phyloP scores from a whole-genome alignment of 2,888 invertebrate species.

The Pocota personata region DNA sequence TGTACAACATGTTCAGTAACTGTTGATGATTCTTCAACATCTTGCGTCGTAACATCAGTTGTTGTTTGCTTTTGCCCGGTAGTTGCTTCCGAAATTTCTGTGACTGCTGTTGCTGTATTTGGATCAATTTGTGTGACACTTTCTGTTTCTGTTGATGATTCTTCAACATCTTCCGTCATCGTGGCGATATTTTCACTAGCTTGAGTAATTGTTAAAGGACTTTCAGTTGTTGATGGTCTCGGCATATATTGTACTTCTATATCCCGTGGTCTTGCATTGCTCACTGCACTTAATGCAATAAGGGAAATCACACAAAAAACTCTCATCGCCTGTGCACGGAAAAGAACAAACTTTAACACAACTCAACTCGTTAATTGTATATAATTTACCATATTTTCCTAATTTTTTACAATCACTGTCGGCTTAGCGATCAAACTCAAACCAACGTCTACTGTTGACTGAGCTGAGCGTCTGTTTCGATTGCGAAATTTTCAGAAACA shows the following conservation, averaged over 20 bases:
- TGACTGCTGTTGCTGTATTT: not conserved
- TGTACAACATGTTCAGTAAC: no score
- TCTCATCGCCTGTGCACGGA: slow-evolving; percentile 7
- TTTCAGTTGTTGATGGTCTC: not conserved
- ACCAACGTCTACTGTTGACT: slow-evolving; percentile 46
- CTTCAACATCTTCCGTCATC: not conserved
- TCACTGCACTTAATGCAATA: slow-evolving; percentile 2
- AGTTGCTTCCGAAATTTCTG: not conserved
- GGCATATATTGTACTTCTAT: slow-evolving; percentile 35
- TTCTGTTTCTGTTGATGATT: not conserved
- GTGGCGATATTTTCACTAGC: not conserved
- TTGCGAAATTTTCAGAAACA: slow-evolving; percentile 44
- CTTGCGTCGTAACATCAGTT: no score
- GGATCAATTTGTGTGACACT: not conserved
- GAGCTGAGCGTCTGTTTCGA: slow-evolving; percentile 35
- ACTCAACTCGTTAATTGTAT: not conserved
- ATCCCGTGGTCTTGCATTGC: slow-evolving; percentile 29
- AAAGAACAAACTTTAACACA: not conserved
- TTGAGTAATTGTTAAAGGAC: slow-evolving; percentile 17
- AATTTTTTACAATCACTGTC: slow-evolving; percentile 2
- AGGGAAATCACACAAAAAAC: slow-evolving; percentile 18
- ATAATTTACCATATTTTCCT: slow-evolving; percentile 43
- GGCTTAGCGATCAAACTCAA: slow-evolving; percentile 48
- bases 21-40: no score
- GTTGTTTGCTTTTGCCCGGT: no score